Evolutionary conservation across 1,140 invertebrate species (phyloP).

Genomic region (Tetragnatha versicolor): DNA sequence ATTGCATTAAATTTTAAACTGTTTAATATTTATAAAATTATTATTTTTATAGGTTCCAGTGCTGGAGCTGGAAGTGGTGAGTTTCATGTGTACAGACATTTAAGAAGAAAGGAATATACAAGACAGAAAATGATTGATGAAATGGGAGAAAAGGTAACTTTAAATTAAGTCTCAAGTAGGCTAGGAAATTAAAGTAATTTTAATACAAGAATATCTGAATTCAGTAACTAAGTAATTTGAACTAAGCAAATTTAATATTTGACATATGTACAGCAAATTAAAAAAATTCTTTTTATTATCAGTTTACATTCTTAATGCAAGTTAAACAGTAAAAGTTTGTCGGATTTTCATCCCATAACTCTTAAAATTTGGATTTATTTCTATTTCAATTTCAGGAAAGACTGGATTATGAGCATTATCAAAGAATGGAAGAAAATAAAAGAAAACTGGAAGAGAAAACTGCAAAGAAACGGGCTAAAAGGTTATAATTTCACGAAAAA

Average conservation of each 20-base stretch:
- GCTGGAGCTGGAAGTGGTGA: conserved; percentile 98
- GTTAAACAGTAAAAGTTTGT: no score
- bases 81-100: conserved; percentile 96
- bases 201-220: no score
- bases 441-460: conserved; percentile 78
- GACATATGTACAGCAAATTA: no score
- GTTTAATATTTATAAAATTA: not conserved
- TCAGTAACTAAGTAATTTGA: no score
- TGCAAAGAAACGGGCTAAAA: conserved; percentile 84
- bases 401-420: conserved; percentile 80
- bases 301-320: no score
- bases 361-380: no score
- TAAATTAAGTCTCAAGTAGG: no score
- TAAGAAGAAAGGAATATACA: conserved; percentile 92
- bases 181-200: no score
- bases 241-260: no score
- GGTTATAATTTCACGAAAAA: no score
- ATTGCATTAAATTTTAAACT: not conserved
- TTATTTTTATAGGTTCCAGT: conserved; percentile 73
- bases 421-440: conserved; percentile 82
- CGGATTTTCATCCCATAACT: no score
- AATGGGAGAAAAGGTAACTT: conserved; percentile 79
- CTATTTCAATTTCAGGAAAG: conserved; percentile 68
- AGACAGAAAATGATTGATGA: conserved; percentile 91
- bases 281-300: no score